Base-by-base conservation (phyloP, 2,888 invertebrate species). In the Dynastes hyllus region DNA sequence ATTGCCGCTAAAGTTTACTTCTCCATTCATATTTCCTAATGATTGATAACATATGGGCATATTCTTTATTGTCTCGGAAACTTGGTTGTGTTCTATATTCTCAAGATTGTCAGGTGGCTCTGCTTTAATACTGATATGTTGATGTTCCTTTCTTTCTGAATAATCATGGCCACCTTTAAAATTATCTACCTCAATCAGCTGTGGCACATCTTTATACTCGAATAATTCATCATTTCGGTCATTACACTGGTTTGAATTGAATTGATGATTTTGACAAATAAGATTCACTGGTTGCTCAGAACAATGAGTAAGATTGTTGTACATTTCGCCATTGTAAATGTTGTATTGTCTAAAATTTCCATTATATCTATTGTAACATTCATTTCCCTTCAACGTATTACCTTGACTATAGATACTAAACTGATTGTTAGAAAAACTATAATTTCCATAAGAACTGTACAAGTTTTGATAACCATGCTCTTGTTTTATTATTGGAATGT, bases 171-270 rank as follows among this genome's bases (percentile, higher is more conserved):
- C 50, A 29, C 11, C 63, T 32, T 69, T 22, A 11, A 51, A 9
- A 29, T 53, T 51, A 51, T 9, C 37, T 40, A 58, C 8, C 4
- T 22, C 61, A 27, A 45, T 13, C 22, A 61, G 37, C 2, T 61
- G 61, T 75, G 73, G 27, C 5, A 75, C 27, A 29, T 50, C 55
- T 22, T 75, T 58, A 27, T 61, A 75, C 40, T 75, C 58, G 55
- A 75, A 75, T 29, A 63, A n/a, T 1, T 45, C 63, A 61, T 40
- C 40, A 27, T 50, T 45, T 63, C 22, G 40, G n/a, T 69, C 3
- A 16, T 9, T 27, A 29, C 8, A 58, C 0, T 58, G n/a, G 22
- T 22, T 61, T 22, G 45, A 5, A 32, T 58, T 45, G 1, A 45
- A 13, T 9, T 58, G 55, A 8, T 75, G 45, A 75, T n/a, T 61